These are phyloP conservation scores for Galaxias olidus DNA, from an alignment of 2,797 vertebrate genomes.

Conservation along the genomic window DNA sequence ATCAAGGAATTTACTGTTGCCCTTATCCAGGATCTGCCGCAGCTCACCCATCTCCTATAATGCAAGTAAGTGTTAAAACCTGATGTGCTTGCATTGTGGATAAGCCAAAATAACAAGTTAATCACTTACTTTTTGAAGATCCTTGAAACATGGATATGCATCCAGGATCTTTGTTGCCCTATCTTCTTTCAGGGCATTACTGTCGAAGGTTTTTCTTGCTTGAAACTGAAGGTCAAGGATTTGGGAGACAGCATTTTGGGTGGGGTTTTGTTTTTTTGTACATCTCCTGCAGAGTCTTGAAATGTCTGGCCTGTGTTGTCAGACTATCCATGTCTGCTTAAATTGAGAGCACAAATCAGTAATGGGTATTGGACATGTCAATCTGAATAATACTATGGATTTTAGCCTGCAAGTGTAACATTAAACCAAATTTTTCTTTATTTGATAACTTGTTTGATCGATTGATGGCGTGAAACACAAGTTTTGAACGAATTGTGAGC, in stretches of 20 bases:
- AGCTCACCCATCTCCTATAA: slow-evolving; percentile 32
- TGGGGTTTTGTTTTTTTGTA: no score
- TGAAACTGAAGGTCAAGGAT: no score
- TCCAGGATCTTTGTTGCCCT: slow-evolving; percentile 20
- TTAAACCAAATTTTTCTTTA: not conserved
- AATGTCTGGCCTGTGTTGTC: no score
- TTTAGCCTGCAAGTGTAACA: not conserved
- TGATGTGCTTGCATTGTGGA: slow-evolving; percentile 11
- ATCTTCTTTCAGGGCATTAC: slow-evolving; percentile 20
- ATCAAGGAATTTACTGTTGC: slow-evolving; percentile 12
- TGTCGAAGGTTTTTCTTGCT: no score
- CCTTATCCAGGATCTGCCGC: slow-evolving; percentile 2
- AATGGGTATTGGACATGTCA: slow-evolving; percentile 25
- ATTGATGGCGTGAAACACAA: no score
- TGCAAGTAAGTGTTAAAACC: slow-evolving; percentile 10
- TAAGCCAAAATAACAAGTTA: slow-evolving; percentile 12
- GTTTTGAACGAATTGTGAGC: no score
- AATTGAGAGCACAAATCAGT: slow-evolving; percentile 24
- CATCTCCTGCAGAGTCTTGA: no score
- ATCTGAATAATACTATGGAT: slow-evolving; percentile 14
- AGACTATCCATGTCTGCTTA: no score
- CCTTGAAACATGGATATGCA: slow-evolving; percentile 26
- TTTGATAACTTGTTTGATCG: no score
- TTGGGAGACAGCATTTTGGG: no score
- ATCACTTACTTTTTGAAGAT: slow-evolving; percentile 24